Evolutionary conservation across 30 jellyfish, hydroid and myxozoan genomes (phyloP).

Genomic region (Sanderia malayensis): DNA sequence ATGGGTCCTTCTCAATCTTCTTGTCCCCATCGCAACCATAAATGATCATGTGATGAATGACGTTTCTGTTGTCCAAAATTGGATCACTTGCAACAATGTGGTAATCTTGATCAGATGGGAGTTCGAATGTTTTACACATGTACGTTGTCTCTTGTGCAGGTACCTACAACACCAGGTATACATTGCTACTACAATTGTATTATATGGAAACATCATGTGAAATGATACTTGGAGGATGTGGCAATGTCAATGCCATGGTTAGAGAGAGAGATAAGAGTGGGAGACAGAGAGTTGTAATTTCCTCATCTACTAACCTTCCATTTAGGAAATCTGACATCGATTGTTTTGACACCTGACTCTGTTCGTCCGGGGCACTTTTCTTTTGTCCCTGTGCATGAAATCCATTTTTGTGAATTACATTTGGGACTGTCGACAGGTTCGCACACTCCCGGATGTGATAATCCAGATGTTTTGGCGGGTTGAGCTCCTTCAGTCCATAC

Average conservation of each 20-base stretch:
- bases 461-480: slow-evolving; percentile 12
- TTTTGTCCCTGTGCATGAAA: slow-evolving; percentile 44
- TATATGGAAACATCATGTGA: too few species aligned
- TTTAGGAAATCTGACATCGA: slow-evolving; percentile 30
- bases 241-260: too few species aligned
- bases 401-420: slow-evolving; percentile 61
- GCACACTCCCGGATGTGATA: slow-evolving; percentile 71
- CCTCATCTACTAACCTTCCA: too few species aligned
- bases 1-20: slow-evolving; percentile 31
- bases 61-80: slow-evolving; percentile 44
- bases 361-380: slow-evolving; percentile 37
- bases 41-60: slow-evolving; percentile 62
- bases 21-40: slow-evolving; percentile 47
- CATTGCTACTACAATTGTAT: too few species aligned
- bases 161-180: slow-evolving; percentile 22
- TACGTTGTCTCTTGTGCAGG: slow-evolving; percentile 49
- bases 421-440: slow-evolving; percentile 69
- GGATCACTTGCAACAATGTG: slow-evolving; percentile 62
- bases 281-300: too few species aligned
- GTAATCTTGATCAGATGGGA: slow-evolving; percentile 59
- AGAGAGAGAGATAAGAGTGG: too few species aligned
- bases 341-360: slow-evolving; percentile 28
- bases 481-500: slow-evolving; percentile 41
- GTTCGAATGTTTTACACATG: slow-evolving; percentile 38
- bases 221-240: too few species aligned